Evolutionary conservation across 2,113 vertebrate species (phyloP), one percentile per base, ranked within the genome.

Genomic region (Chionis minor): DNA sequence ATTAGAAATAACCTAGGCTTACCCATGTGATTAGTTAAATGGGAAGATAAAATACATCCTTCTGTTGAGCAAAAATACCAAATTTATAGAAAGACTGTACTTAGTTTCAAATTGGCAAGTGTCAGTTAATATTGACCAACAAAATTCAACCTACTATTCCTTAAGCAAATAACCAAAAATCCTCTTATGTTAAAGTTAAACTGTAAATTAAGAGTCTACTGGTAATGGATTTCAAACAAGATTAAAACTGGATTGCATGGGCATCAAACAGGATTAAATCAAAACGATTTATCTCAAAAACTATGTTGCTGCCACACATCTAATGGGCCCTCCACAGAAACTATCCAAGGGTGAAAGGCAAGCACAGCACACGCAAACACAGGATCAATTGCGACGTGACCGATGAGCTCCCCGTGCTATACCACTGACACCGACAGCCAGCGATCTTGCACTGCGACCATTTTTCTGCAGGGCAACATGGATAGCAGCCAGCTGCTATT

Each of bases 321-420:
- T 63, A 52, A 71, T 18, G 14, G 59, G 35, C 81, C 12, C n/a
- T 27, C 5, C 69, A 59, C 18, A 66, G 72, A 69, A 80, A 73
- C 22, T 59, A 35, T 12, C 51, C 26, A n/a, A 40, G 49, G 15
- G 32, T 63, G 49, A 88, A 82, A 75, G 58, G 54, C 47, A 85
- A 86, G 69, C 7, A n/a, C 1, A 8, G 67, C 47, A 52, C 1
- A 0, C 22, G 40, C 65, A 79, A 75, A 56, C n/a, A 51, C 44
- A 42, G 0, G 0, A 40, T 14, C 38, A 51, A 75, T 5, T 1
- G 6, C 47, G 45, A 61, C 1, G 14, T 42, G 28, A 58, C 2
- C 16, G 24, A 63, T 5, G 30, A 91, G 58, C 23, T 44, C 49
- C 42, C 40, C 18, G 9, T 7, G 33, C 71, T 71, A 6, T 3